A percentile compares a stretch with the other conserved stretches of the same genome.
phyloP scores from a whole-genome alignment of 1,140 invertebrate genomes.

The Pseudomyrmex flavicornis region DNA sequence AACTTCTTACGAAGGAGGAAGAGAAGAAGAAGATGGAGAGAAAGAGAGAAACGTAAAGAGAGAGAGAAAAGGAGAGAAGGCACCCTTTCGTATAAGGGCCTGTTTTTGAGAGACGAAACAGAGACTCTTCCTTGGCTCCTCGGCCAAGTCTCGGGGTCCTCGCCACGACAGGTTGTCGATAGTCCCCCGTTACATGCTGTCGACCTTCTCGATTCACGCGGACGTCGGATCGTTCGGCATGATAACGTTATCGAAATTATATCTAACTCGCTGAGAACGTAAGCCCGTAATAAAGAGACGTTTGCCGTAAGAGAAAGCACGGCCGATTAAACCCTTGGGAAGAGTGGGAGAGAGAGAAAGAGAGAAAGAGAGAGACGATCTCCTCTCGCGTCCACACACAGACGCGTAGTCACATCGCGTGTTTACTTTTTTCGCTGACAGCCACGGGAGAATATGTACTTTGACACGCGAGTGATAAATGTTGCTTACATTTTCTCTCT shows the following conservation, averaged over 20 bases:
- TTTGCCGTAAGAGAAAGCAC: not conserved
- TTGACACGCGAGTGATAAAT: too few species aligned
- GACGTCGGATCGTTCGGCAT: conserved; percentile 25
- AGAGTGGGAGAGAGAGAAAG: not conserved
- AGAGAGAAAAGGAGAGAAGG: too few species aligned
- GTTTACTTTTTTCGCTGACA: too few species aligned
- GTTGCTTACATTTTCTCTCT: too few species aligned
- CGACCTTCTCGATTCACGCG: conserved; percentile 49
- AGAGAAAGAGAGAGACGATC: not conserved
- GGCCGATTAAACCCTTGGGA: not conserved
- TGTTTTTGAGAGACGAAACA: conserved; percentile 48
- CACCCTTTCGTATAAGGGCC: conserved; percentile 37
- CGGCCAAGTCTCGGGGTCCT: conserved; percentile 19
- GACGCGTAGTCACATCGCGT: too few species aligned
- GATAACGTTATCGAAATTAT: conserved; percentile 59
- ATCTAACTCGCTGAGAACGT: conserved; percentile 14
- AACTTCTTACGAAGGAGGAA: conserved; percentile 44
- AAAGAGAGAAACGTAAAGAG: too few species aligned
- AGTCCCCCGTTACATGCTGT: conserved; percentile 50
- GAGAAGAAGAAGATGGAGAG: not conserved
- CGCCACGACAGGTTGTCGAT: conserved; percentile 67
- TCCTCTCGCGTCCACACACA: not conserved
- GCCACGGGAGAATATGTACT: too few species aligned
- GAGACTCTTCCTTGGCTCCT: conserved; percentile 59
- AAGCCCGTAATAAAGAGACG: conserved; percentile 41